Conservation (phyloP, 2,888 invertebrate species). For the Itoplectis maculator region DNA sequence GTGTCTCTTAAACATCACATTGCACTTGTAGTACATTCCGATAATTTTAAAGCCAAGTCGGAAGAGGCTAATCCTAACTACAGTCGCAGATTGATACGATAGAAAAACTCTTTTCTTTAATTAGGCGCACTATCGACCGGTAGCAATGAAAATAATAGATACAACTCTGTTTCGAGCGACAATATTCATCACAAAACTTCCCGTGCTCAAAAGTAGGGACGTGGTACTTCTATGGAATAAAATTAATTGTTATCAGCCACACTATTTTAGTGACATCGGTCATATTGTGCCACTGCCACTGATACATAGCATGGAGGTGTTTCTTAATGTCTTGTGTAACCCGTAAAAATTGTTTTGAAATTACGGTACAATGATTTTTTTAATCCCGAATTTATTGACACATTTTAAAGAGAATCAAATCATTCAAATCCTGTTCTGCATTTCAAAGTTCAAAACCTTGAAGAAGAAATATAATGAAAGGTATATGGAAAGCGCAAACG, state of each 20-base stretch:
- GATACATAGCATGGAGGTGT: too few species aligned
- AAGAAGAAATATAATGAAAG: not conserved
- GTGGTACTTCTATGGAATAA: not conserved
- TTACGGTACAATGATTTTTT: too few species aligned
- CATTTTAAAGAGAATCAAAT: not conserved
- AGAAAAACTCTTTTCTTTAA: conserved; percentile 45
- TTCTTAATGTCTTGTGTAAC: too few species aligned
- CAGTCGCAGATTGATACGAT: conserved; percentile 50
- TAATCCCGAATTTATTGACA: too few species aligned
- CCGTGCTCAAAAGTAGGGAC: conserved; percentile 2
- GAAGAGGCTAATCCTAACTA: conserved; percentile 73
- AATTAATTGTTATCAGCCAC: not conserved
- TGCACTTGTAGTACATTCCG: conserved; percentile 74
- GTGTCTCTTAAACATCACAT: conserved; percentile 72
- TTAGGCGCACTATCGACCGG: conserved; percentile 59
- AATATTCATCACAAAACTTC: conserved; percentile 30
- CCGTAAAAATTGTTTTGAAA: too few species aligned
- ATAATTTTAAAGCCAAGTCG: conserved; percentile 77
- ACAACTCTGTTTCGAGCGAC: conserved; percentile 33
- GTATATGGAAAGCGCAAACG: conserved; percentile 7
- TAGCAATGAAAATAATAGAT: conserved; percentile 57
- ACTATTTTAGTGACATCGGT: too few species aligned
- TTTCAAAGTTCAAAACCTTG: not conserved
- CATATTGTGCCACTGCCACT: too few species aligned
- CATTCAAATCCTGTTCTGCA: not conserved